phyloP scores from a whole-genome alignment of 2,113 vertebrate genomes.

The Oncorhynchus masou region DNA sequence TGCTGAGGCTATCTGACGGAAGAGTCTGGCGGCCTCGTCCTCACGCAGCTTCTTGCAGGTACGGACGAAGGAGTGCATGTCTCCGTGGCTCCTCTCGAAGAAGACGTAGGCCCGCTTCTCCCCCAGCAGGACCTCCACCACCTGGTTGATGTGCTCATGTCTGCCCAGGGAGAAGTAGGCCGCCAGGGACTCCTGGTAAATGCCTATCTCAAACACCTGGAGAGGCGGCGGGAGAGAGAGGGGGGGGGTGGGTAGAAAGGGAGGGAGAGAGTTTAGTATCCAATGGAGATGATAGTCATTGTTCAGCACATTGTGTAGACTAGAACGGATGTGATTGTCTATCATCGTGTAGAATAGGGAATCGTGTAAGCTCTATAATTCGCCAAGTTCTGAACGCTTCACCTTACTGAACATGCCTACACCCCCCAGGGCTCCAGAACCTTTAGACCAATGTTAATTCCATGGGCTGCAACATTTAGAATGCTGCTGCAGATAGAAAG shows the following conservation, averaged over 20 bases:
- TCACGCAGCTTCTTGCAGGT: slow-evolving; percentile 98
- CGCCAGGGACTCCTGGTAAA: slow-evolving; percentile 95
- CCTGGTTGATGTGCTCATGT: slow-evolving; percentile 97
- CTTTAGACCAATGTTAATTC: too few species aligned
- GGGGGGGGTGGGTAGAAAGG: background rate
- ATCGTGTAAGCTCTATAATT: too few species aligned
- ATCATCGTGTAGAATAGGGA: background rate
- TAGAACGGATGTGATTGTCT: background rate
- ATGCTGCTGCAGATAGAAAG: too few species aligned
- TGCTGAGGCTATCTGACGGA: slow-evolving; percentile 95
- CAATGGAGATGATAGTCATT: background rate
- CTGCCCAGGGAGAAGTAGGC: slow-evolving; percentile 94
- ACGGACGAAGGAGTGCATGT: slow-evolving; percentile 98
- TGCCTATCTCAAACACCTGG: slow-evolving; percentile 93
- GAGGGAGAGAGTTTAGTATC: background rate
- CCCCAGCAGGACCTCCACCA: slow-evolving; percentile 94
- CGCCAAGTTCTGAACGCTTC: too few species aligned
- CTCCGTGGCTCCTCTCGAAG: slow-evolving; percentile 95
- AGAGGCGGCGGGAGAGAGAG: slow-evolving; percentile 23
- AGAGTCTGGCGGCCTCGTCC: slow-evolving; percentile 94
- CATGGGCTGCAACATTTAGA: too few species aligned
- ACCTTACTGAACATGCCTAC: too few species aligned
- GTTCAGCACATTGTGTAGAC: too few species aligned
- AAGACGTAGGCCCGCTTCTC: slow-evolving; percentile 95
- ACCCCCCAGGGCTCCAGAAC: too few species aligned